Evolutionary conservation across 2,113 vertebrate species (phyloP), one percentile per base, ranked within the genome.

Genomic region (Marmota flaviventris): DNA sequence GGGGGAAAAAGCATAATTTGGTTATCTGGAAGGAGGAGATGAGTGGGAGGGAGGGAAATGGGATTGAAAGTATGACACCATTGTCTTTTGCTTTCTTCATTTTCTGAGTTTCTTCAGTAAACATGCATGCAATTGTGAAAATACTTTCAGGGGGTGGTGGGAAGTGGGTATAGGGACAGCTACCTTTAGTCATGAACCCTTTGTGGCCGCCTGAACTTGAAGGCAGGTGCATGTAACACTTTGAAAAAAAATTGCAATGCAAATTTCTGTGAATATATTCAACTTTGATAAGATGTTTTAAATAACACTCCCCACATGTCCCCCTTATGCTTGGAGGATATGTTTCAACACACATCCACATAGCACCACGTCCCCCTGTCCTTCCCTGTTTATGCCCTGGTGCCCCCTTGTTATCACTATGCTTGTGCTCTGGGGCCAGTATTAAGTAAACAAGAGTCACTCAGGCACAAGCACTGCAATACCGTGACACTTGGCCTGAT

Each of bases 71-170:
- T 27, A 10, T 16, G 70, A 20, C 9, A 17, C 37, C 42, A 53
- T 32, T 78, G 85, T 34, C 32, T 78, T 82, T 45, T 34, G 84
- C 77, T 77, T 70, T 58, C 78, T 78, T 4, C 37, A 32, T 83
- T 91, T 91, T 51, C 48, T 22, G 69, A 65, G 77, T 94, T 95
- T 77, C 83, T 76, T 2, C 5, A 84, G 90, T 53, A 56, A 92
- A 84, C 76, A 58, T 1, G 34, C 13, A 51, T 45, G 42, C 18
- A 27, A n/a, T 78, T 61, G n/a, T 13, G 92, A 89, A 53, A 5
- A 45, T 4, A 25, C 48, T 70, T 81, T 58, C 61, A 53, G 77
- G 12, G 45, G 29, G 18, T 58, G 8, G 48, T 32, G 86, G 48
- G 56, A 83, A 17, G 58, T 0, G 4, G 18, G 51, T 3, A 8